Conservation (phyloP, 2,113 vertebrate genomes). For the Condylura cristata region DNA sequence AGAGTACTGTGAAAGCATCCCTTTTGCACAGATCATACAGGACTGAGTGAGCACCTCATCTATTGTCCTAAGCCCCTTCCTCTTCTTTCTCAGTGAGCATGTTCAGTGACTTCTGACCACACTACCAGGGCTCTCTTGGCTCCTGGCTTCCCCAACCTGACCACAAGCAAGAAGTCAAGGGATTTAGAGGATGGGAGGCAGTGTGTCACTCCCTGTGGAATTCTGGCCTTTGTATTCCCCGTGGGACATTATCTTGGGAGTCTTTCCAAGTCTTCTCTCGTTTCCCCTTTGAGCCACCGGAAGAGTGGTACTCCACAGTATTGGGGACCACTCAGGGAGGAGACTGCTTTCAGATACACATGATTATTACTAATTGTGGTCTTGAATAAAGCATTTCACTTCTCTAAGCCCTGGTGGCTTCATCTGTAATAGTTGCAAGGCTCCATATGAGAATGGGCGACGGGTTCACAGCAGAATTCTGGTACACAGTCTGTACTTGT, state of each 20-base stretch:
- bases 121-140: no score
- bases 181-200: neutral
- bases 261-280: neutral
- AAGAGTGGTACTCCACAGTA: neutral
- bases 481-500: rapidly evolving
- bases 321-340: neutral
- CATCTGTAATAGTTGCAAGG: neutral
- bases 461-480: rapidly evolving
- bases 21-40: rapidly evolving
- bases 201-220: neutral
- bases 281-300: neutral
- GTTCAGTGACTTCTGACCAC: no score
- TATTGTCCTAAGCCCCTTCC: rapidly evolving
- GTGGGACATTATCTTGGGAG: neutral
- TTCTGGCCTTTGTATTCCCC: neutral
- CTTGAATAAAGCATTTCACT: neutral
- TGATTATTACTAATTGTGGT: neutral
- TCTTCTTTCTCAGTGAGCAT: neutral
- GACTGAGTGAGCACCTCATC: rapidly evolving
- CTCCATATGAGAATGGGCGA: neutral
- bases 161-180: neutral
- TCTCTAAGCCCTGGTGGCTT: neutral
- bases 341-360: neutral
- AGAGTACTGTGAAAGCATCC: neutral
- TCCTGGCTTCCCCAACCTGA: neutral